Base-by-base conservation (phyloP, 2,888 invertebrate species). In the Brachyptera putata region DNA sequence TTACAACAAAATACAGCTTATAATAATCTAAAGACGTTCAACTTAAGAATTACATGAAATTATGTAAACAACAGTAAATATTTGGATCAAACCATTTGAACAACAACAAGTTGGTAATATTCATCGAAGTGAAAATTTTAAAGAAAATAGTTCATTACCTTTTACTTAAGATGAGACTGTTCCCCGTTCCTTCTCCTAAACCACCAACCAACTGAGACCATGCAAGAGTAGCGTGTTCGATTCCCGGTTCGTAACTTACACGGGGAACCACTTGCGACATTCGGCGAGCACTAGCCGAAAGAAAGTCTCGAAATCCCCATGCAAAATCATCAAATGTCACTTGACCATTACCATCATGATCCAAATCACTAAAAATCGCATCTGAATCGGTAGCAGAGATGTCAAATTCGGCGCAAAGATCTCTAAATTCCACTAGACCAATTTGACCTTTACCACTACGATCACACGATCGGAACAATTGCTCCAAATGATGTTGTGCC, bases 311-410 rank as follows among this genome's bases (percentile, higher is more conserved):
- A 61, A 80, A 80, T 2, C 80, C 80, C 57, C 73, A 70, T 2
- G 75, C 73, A 66, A 80, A 80, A 68, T 80, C 80, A 1, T 75
- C 73, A 58, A 78, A 74, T 63, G 76, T 76, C 61, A 80, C 79
- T 58, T 72, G 68, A 1, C 79, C 80, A 67, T 80, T 80, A 3
- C 76, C 75, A 66, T 80, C 79, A 58, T 73, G 73, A 66, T 80
- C 80, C 57, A 80, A 69, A 65, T 79, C 77, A 5, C 67, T 66
- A 67, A 80, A 80, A 50, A 80, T 76, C 24, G 73, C 73, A 59
- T 75, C 72, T 1, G 79, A 72, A 61, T 80, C 79, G 1, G 70
- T 69, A 0, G 65, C 57, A 0, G 66, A 57, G 22, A 76, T 73
- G 3, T 75, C 74, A 57, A 79, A 72, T 25, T 76, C 75, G 13